Conservation (phyloP, 2,113 vertebrate genomes). For the Psittacus erithacus region DNA sequence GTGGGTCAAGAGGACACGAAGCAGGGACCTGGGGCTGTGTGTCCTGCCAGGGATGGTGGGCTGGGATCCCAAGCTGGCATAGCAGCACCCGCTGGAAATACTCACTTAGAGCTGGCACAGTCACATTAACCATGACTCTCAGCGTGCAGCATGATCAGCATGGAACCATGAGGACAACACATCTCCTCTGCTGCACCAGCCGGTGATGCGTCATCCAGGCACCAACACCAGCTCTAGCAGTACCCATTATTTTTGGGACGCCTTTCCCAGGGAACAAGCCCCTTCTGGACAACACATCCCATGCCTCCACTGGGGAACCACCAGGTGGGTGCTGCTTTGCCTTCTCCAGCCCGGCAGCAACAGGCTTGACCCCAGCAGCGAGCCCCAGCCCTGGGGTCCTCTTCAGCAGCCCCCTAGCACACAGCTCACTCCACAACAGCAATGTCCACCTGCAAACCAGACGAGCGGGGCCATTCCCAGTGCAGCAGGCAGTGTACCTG, state of each 20-base stretch:
- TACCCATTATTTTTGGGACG: neutral
- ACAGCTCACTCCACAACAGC: neutral
- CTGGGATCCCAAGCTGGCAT: neutral
- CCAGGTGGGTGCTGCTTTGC: accelerated
- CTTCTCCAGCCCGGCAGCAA: accelerated
- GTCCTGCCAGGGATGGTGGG: accelerated
- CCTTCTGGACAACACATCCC: neutral
- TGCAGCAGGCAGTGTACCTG: accelerated
- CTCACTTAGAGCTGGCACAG: neutral
- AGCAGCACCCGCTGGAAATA: neutral
- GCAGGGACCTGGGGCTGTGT: neutral
- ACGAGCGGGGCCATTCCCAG: neutral
- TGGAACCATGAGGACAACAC: accelerated
- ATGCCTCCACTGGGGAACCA: accelerated
- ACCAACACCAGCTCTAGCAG: neutral
- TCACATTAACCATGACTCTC: accelerated
- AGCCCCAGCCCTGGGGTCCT: neutral
- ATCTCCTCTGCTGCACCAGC: accelerated
- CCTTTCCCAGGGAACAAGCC: neutral
- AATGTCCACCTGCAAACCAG: neutral
- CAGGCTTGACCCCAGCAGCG: neutral
- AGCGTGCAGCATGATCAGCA: accelerated
- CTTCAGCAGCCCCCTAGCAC: accelerated
- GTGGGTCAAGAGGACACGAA: neutral
- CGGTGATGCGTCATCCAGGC: accelerated